A percentile compares a stretch with the other conserved stretches of the same genome.
Evolutionary conservation across 2,113 vertebrate species (phyloP).

Genomic region (Dromas ardeola): DNA sequence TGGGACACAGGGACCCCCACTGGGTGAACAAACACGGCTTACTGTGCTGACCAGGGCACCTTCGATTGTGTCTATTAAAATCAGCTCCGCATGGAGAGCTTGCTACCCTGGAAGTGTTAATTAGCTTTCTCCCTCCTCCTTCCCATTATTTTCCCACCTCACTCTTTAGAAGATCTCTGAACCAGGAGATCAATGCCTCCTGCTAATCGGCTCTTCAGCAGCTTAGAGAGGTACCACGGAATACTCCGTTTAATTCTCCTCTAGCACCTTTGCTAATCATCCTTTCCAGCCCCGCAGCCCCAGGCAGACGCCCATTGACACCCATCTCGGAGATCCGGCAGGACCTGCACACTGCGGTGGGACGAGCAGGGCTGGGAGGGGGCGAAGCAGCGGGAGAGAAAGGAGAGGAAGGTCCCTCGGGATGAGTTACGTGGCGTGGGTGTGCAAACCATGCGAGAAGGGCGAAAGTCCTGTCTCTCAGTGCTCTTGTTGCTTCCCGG

Average conservation of each 20-base stretch:
- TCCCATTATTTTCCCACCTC: constrained; percentile 39
- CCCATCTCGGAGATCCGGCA: rapidly evolving
- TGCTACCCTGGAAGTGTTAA: constrained; percentile 39
- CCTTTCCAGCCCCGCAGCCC: background rate
- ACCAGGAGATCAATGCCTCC: constrained; percentile 53
- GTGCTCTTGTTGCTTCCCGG: background rate
- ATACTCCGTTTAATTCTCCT: constrained; percentile 51
- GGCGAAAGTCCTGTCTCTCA: background rate
- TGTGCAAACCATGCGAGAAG: rapidly evolving
- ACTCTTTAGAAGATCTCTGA: constrained; percentile 48
- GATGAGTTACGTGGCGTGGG: rapidly evolving
- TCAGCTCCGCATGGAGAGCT: background rate
- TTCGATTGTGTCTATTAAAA: background rate
- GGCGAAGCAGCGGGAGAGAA: background rate
- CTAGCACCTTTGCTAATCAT: constrained; percentile 29
- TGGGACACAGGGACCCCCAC: background rate
- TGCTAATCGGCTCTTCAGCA: constrained; percentile 59
- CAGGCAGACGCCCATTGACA: background rate
- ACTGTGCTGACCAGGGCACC: background rate
- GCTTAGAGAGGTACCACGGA: constrained; percentile 54
- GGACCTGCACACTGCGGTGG: rapidly evolving
- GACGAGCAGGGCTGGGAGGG: background rate
- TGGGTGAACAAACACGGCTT: background rate
- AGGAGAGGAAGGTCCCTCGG: background rate
- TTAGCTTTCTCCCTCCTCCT: constrained; percentile 39